These are phyloP conservation scores for Clepsis dumicolana DNA, from an alignment of 2,888 invertebrate species.

Conservation along the genomic window DNA sequence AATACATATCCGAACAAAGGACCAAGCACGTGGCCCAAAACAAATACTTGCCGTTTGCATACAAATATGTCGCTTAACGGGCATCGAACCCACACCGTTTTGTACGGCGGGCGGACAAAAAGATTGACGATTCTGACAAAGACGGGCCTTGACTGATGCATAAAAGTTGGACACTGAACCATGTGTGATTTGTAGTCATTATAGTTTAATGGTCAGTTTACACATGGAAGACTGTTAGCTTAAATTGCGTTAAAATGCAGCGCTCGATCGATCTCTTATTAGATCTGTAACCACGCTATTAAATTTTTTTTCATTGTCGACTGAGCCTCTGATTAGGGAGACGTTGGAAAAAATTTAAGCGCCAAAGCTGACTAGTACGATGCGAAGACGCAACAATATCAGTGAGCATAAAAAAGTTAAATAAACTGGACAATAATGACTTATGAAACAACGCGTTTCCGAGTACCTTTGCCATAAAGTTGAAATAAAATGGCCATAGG, in stretches of 20 bases:
- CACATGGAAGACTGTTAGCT: not conserved
- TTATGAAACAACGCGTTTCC: not conserved
- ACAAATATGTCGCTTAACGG: conserved; percentile 37
- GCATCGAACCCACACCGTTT: conserved; percentile 30
- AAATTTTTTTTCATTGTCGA: no score
- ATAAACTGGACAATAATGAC: not conserved
- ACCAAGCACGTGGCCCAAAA: conserved; percentile 41
- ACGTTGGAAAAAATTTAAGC: no score
- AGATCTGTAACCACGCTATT: no score
- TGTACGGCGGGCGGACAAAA: conserved; percentile 36
- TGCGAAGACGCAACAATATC: not conserved
- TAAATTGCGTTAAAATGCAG: not conserved
- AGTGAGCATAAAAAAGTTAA: no score
- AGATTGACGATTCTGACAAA: conserved; percentile 23
- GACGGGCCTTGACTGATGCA: conserved; percentile 25
- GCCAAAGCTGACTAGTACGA: no score
- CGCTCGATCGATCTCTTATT: not conserved
- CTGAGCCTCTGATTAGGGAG: no score
- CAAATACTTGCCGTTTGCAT: conserved; percentile 36
- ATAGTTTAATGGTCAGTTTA: not conserved
- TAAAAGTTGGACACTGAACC: conserved; percentile 1
- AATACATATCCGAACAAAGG: conserved; percentile 39
- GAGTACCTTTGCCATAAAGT: not conserved
- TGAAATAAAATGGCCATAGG: not conserved
- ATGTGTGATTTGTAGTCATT: not conserved